Evolutionary conservation across 2,888 invertebrate species (phyloP), one percentile per base, ranked within the genome.

Genomic region (Torymus texanus): DNA sequence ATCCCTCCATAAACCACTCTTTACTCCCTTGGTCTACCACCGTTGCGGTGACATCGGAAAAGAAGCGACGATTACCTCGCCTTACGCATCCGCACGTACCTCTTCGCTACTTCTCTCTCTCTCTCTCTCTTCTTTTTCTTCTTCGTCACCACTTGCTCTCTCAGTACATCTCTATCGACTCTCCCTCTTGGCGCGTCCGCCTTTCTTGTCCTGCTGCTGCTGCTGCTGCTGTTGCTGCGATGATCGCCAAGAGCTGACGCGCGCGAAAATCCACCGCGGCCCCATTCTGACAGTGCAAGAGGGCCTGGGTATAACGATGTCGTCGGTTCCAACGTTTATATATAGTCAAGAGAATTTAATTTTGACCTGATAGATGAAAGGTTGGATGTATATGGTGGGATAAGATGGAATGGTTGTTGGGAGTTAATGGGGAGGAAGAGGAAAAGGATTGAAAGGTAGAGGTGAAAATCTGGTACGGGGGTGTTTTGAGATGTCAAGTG

Each of bases 241-340:
- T 24, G 59, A 80, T 78, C 78, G 70, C 61, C 80, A 61, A 53
- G 62, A 79, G 89, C 89, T 88, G 89, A 89, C 89, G 88, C 86
- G 78, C 75, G 88, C 89, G 85, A 85, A 89, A 89, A 87, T 81
- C 78, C 75, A 68, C 78, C 77, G 55, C 81, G 51, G 50, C 67
- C 29, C 18, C 65, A 21, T 62, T 72, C 21, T 21, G 12, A 16
- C 18, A 8, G 5, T 12, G 14, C 2, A 51, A 53, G 51, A 41
- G 12, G 13, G 41, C 8, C 8, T 41, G 41, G 41, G 41, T 41
- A 41, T 21, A 21, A 21, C 41, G 41, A 41, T 1, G 41, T 41
- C 41, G 41, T 41, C 41, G 41, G 41, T 41, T 41, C 41, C 0
- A 41, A 8, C 41, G 41, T 41, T 0, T 29, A 41, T 8, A 21